Conservation (phyloP, 2,113 vertebrate genomes). For the Ibidorhyncha struthersii region DNA sequence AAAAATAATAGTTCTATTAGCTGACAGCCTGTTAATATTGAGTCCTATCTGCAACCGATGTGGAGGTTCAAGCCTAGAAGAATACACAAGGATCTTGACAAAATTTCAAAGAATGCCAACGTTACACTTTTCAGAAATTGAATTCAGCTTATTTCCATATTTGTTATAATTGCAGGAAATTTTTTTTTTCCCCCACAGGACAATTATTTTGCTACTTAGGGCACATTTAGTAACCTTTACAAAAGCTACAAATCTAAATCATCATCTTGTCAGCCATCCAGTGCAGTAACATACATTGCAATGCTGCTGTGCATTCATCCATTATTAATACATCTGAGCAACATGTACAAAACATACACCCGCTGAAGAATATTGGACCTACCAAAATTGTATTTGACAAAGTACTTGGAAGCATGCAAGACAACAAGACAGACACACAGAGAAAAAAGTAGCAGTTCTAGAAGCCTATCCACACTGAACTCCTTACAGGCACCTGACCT, state of each 20-base stretch:
- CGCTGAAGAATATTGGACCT: not conserved
- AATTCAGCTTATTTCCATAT: not conserved
- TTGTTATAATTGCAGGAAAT: not conserved
- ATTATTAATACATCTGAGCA: not conserved
- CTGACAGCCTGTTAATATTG: not conserved
- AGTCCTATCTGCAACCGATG: not conserved
- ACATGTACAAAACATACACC: not conserved
- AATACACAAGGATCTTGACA: not conserved
- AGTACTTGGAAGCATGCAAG: not conserved
- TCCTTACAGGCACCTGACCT: not conserved
- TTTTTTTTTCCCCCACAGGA: rapidly evolving
- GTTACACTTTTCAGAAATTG: not conserved
- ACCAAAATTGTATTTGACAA: not conserved
- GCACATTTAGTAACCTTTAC: not conserved
- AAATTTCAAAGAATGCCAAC: not conserved
- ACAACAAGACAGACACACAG: not conserved
- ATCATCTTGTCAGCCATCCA: not conserved
- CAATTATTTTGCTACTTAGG: not conserved
- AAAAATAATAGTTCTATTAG: not conserved
- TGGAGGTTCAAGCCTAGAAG: not conserved
- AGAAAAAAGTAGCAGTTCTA: not conserved
- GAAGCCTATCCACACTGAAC: not conserved
- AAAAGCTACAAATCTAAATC: not conserved
- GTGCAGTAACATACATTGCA: not conserved
- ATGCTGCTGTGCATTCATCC: not conserved